Conservation (phyloP, 1,140 invertebrate genomes). For the Agrypnia vestita region DNA sequence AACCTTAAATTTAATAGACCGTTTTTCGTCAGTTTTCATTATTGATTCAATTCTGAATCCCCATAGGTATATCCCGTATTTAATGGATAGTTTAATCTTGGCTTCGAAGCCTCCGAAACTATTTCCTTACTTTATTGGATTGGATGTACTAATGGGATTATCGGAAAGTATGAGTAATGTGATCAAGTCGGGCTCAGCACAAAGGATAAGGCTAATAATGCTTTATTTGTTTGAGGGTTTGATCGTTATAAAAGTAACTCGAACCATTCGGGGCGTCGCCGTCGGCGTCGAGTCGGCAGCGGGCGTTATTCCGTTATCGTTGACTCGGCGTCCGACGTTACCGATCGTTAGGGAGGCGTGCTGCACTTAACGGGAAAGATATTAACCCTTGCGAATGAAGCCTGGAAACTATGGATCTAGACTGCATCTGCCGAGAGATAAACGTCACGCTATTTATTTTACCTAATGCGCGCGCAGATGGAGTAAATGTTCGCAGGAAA, state of each 20-base stretch:
- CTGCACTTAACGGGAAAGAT: slow-evolving; percentile 54
- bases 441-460: too few relatives aligned
- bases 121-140: slow-evolving; percentile 16
- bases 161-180: slow-evolving; percentile 31
- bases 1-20: too few relatives aligned
- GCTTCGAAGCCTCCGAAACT: not conserved
- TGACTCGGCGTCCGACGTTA: slow-evolving; percentile 30
- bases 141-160: slow-evolving; percentile 25
- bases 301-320: slow-evolving; percentile 39
- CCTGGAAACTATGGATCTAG: not conserved
- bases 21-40: too few relatives aligned
- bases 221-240: slow-evolving; percentile 39
- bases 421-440: not conserved
- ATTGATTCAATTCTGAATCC: too few relatives aligned
- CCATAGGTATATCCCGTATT: too few relatives aligned
- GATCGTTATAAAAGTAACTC: slow-evolving; percentile 33
- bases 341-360: slow-evolving; percentile 52
- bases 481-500: too few relatives aligned
- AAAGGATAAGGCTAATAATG: slow-evolving; percentile 36
- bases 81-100: slow-evolving; percentile 9
- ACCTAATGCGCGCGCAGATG: too few relatives aligned
- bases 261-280: slow-evolving; percentile 7
- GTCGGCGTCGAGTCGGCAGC: not conserved
- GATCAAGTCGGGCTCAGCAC: slow-evolving; percentile 4
- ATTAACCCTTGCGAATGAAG: slow-evolving; percentile 33